Evolutionary conservation across 2,113 vertebrate species (phyloP).

Genomic region (Sorex fumeus): DNA sequence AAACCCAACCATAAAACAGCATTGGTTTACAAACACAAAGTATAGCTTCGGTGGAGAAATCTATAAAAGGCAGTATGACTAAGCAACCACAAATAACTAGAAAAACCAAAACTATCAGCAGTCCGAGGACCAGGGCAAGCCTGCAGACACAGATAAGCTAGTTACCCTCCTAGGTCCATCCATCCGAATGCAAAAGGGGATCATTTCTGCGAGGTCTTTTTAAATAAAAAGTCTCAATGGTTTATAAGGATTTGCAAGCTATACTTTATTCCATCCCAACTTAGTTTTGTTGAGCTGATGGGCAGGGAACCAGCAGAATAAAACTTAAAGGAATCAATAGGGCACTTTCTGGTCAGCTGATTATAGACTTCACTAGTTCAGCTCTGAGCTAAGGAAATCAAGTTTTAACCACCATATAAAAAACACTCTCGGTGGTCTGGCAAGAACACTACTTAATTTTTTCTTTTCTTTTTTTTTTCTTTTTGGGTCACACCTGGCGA

Average conservation of each 20-base stretch:
- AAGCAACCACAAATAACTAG: constrained; percentile 65
- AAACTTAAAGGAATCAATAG: constrained; percentile 30
- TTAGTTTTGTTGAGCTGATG: neutral
- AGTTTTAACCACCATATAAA: constrained; percentile 32
- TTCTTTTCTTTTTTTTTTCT: no score
- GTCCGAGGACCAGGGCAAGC: neutral
- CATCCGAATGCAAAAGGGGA: neutral
- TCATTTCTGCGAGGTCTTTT: neutral
- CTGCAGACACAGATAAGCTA: constrained; percentile 42
- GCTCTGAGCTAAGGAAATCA: constrained; percentile 10
- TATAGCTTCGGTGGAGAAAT: constrained; percentile 63
- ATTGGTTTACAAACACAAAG: constrained; percentile 51
- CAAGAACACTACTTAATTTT: neutral
- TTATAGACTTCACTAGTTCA: neutral
- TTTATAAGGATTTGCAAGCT: constrained; percentile 43
- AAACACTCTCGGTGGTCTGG: neutral
- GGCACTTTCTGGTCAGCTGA: constrained; percentile 43
- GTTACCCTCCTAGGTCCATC: constrained; percentile 2
- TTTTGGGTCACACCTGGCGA: no score
- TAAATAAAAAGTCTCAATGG: constrained; percentile 17
- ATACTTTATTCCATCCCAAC: constrained; percentile 41
- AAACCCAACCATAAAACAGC: neutral
- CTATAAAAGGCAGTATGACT: constrained; percentile 75
- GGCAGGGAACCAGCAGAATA: constrained; percentile 5
- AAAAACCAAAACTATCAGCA: constrained; percentile 42